A percentile compares a stretch with the other conserved stretches of the same genome.
phyloP scores from a whole-genome alignment of 2,888 invertebrate genomes.

The Homarus gammarus region DNA sequence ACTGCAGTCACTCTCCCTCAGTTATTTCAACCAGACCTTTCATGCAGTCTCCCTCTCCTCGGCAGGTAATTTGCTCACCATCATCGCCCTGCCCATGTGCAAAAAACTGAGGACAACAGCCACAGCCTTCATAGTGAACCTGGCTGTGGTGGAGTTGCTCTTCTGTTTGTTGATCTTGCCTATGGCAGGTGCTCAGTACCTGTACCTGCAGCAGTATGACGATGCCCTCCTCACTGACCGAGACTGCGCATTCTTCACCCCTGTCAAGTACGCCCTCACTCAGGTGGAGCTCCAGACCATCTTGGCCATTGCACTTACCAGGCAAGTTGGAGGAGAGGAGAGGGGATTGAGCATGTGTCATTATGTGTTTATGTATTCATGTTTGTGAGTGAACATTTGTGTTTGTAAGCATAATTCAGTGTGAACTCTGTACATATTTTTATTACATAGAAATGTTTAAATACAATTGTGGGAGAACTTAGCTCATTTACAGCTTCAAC shows the following conservation, averaged over 20 bases:
- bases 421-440: no score
- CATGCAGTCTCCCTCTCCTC: background rate
- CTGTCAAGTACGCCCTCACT: conserved; percentile 66
- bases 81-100: conserved; percentile 73
- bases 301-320: conserved; percentile 74
- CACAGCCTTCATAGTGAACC: conserved; percentile 74
- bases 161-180: conserved; percentile 74
- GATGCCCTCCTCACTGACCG: conserved; percentile 56
- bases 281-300: conserved; percentile 75
- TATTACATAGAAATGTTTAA: no score
- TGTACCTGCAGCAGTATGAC: conserved; percentile 57
- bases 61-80: conserved; percentile 74
- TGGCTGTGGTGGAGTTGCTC: conserved; percentile 73
- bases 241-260: conserved; percentile 70
- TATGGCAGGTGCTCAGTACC: conserved; percentile 74
- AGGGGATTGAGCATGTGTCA: no score
- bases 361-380: no score
- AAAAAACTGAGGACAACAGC: conserved; percentile 72
- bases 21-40: background rate
- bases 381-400: no score
- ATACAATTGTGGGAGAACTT: no score
- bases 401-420: no score
- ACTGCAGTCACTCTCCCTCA: background rate
- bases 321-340: no score
- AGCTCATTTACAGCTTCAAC: no score